Percentiles rank a stretch among this genome's conserved stretches.
Conservation (phyloP, 2,113 vertebrate genomes). For the Electrona antarctica region DNA sequence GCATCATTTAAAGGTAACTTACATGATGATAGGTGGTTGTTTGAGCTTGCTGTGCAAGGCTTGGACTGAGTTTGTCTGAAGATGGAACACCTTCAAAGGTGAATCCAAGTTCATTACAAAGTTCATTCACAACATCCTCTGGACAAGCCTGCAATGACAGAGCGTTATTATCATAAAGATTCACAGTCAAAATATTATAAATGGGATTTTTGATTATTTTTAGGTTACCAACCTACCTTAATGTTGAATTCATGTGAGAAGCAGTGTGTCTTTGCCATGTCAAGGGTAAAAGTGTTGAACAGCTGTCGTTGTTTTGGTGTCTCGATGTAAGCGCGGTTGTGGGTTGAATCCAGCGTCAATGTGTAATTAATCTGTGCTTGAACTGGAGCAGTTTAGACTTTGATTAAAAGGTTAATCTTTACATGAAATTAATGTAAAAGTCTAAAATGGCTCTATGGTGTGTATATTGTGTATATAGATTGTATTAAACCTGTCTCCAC, state of each 20-base stretch:
- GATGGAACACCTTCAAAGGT: conserved; percentile 63
- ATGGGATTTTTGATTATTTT: neutral
- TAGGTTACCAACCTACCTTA: conserved; percentile 50
- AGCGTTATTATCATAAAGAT: neutral
- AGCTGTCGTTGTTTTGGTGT: neutral
- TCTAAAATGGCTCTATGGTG: neutral
- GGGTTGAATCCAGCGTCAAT: conserved; percentile 69
- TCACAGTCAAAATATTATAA: no score
- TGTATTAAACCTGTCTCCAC: conserved; percentile 45
- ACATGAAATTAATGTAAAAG: neutral
- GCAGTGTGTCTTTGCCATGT: neutral
- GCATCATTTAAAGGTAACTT: conserved; percentile 25
- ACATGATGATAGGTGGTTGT: conserved; percentile 55
- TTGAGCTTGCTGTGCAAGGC: conserved; percentile 47
- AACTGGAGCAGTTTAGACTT: conserved; percentile 42
- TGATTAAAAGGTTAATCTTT: neutral
- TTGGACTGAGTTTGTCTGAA: conserved; percentile 25
- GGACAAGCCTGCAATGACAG: conserved; percentile 68
- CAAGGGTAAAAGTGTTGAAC: neutral
- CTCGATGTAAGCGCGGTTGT: conserved; percentile 63
- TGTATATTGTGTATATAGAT: neutral
- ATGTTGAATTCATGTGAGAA: neutral
- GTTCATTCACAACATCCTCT: conserved; percentile 69
- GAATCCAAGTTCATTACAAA: conserved; percentile 71
- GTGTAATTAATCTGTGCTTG: conserved; percentile 62